These are phyloP conservation scores for Ecliptopera silaceata DNA, from an alignment of 2,888 invertebrate genomes.

Conservation along the genomic window DNA sequence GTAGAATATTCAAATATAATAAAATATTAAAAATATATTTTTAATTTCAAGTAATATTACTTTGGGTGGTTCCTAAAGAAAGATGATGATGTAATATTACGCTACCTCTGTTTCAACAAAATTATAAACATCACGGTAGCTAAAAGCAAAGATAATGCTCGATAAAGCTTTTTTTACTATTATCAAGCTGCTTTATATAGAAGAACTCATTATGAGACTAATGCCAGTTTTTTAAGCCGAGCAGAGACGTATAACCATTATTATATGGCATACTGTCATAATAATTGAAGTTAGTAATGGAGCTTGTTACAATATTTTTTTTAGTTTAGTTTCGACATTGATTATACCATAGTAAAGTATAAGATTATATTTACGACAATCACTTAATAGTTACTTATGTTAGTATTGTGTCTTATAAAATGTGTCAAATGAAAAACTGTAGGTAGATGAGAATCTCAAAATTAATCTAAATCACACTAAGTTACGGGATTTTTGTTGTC, in stretches of 20 bases:
- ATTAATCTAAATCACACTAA: too few species aligned
- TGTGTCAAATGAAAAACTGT: too few species aligned
- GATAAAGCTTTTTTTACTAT: slow-evolving; percentile 60
- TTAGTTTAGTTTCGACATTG: slow-evolving; percentile 63
- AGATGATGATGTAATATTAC: slow-evolving; percentile 4
- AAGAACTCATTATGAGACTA: slow-evolving; percentile 53
- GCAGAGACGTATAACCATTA: slow-evolving; percentile 59
- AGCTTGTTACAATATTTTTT: slow-evolving; percentile 67
- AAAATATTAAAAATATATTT: too few species aligned
- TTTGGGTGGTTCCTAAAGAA: too few species aligned
- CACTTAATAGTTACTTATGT: too few species aligned
- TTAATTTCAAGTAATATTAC: too few species aligned
- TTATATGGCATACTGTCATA: slow-evolving; percentile 80
- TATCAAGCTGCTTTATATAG: slow-evolving; percentile 67
- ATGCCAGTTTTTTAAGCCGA: slow-evolving; percentile 64
- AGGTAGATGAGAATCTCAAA: too few species aligned
- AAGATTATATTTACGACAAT: too few species aligned
- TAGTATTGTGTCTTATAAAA: too few species aligned
- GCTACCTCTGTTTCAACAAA: slow-evolving; percentile 47
- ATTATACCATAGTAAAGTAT: too few species aligned
- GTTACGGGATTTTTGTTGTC: too few species aligned
- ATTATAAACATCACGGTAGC: slow-evolving; percentile 53
- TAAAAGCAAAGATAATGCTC: slow-evolving; percentile 62
- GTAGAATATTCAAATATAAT: too few species aligned
- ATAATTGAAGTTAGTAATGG: slow-evolving; percentile 81